Evolutionary conservation across 2,113 vertebrate species (phyloP), one percentile per base, ranked within the genome.

Genomic region (Fregata magnificens): DNA sequence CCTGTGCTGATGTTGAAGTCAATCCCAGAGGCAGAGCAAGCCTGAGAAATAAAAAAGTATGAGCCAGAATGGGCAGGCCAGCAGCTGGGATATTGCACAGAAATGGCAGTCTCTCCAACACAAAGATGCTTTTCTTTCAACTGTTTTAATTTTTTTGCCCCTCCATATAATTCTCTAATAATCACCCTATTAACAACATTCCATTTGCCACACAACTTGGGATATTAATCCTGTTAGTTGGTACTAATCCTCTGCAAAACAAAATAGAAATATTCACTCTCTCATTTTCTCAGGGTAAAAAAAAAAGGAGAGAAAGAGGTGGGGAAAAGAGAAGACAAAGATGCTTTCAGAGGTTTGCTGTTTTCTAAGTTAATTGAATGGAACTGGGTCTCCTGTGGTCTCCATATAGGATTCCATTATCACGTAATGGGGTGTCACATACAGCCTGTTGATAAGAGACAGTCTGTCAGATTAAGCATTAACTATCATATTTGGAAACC

Each of bases 181-280:
- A 97, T 94, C 92, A 63, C 88, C 92, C 94, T 95, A 95, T 97
- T 98, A 97, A 97, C 84, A 84, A 65, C 90, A 87, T 95, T 96
- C 94, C 94, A 95, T 97, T 97, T 96, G 94, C 95, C 95, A 96
- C 86, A 88, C 82, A 95, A 94, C 80, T 96, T 24, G 2, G 91
- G 73, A 95, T 96, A 98, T 96, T 97, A 97, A 97, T 97, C 97
- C 97, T 96, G 97, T 98, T 97, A 97, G 84, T 79, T 93, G 69
- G 76, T 69, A 58, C 69, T 95, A 96, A 95, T 97, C 97, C 87
- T 76, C 65, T 47, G 78, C 86, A 95, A 94, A 97, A 97, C 88
- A 97, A 97, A 96, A 97, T 61, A 92, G 92, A 95, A 95, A 96
- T 91, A 95, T 82, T 95, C 95, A 47, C 47, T 78, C 88, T 91